Evolutionary conservation across 1,140 invertebrate species (phyloP).

Genomic region (Apis cerana): DNA sequence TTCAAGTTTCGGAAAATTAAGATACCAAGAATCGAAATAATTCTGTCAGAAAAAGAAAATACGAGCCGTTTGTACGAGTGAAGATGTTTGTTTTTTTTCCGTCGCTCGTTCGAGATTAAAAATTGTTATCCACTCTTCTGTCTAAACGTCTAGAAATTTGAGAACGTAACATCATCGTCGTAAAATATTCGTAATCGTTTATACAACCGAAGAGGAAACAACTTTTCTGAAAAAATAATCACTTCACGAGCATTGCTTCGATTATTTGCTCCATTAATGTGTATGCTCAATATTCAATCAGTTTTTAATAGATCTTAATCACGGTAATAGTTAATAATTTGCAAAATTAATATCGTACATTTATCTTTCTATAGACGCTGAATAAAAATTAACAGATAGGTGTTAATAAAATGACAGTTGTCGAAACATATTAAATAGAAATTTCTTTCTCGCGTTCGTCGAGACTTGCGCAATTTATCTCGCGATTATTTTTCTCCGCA

Average conservation of each 20-base stretch:
- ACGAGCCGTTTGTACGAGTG: neutral
- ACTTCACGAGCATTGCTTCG: neutral
- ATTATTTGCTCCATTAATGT: neutral
- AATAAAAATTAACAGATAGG: neutral
- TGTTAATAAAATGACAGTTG: no score
- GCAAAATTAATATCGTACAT: neutral
- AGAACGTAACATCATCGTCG: neutral
- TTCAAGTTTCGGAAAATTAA: neutral
- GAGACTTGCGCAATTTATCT: no score
- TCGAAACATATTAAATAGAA: no score
- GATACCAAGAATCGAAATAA: neutral
- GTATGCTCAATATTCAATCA: neutral
- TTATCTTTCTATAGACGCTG: neutral
- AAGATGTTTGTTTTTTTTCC: slow-evolving; percentile 7
- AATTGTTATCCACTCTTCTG: neutral
- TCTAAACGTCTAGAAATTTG: neutral
- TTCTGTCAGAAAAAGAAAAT: neutral
- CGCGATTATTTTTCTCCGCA: no score
- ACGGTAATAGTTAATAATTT: neutral
- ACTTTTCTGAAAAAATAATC: slow-evolving; percentile 3
- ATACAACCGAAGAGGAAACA: slow-evolving; percentile 14
- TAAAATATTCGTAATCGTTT: slow-evolving; percentile 8
- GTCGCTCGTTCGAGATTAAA: slow-evolving; percentile 7
- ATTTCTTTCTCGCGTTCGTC: no score
- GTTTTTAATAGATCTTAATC: slow-evolving; percentile 10